Base-by-base conservation (phyloP, 2,888 invertebrate genomes). In the Drosophila nr. perissopoda region DNA sequence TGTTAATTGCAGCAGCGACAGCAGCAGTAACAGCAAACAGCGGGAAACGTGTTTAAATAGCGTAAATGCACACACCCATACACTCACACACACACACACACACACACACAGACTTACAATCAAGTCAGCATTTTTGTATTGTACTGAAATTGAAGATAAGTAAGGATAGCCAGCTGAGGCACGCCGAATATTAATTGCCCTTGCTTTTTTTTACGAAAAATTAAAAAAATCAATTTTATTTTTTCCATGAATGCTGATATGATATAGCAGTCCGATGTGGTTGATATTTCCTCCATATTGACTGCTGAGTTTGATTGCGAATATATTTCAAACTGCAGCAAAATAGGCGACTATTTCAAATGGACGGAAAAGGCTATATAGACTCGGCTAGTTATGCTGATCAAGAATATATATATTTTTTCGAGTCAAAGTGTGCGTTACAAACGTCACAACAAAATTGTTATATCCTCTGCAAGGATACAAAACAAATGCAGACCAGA, bases 21-120 rank as follows among this genome's bases (percentile, higher is more conserved):
- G 57, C 68, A 63, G 56, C 75, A 82, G 54, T 77, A 83, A 68
- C 64, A 72, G 77, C 79, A 79, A 88, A 77, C 86, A 88, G 83
- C 73, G 72, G 71, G 69, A 75, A 78, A 76, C 73, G 76, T 86
- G 84, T 83, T 83, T 88, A 86, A 86, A 86, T 80, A 81, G 80
- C 89, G 82, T 72, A 73, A 83, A 86, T 76, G 70, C 69, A 51
- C 65, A 60, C 42, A 33, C 58, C 59, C 54, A 65, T 51, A 34
- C 49, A 54, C 38, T 58, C 27, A 52, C 49, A 56, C 46, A 49
- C n/a, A 25, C 29, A 21, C 56, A 34, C 8, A 29, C 29, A 27
- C 40, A 65, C 52, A 49, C 64, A 49, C 31, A 31, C 21, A 40
- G 34, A 29, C 33, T 64, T 48, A 56, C 65, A 52, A 34, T 31